Conservation (phyloP, 2,797 vertebrate genomes). For the Bothrops alternatus region DNA sequence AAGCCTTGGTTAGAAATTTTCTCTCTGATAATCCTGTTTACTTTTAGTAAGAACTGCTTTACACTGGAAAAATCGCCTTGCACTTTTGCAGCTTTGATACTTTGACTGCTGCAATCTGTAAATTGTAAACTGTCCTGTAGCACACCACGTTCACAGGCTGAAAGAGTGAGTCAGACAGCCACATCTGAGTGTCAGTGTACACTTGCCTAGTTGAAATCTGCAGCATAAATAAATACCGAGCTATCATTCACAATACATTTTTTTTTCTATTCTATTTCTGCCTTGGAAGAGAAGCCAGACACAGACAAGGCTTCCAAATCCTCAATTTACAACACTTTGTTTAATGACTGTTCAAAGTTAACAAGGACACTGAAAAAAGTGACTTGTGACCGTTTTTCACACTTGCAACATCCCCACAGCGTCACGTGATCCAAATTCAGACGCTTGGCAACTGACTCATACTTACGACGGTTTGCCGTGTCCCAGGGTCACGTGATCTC, state of each 20-base stretch:
- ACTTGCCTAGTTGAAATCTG: background rate
- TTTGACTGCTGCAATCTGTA: background rate
- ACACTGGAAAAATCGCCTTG: background rate
- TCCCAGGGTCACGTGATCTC: too few species aligned
- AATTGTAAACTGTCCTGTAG: background rate
- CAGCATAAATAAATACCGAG: background rate
- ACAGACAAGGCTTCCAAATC: too few species aligned
- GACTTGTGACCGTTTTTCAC: too few species aligned
- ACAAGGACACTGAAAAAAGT: too few species aligned
- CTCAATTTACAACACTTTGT: background rate
- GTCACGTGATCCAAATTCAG: too few species aligned
- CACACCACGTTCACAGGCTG: too few species aligned
- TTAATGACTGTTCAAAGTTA: background rate
- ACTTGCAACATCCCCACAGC: too few species aligned
- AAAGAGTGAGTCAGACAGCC: background rate
- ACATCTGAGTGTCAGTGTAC: background rate
- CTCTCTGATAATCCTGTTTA: background rate
- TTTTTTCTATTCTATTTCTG: too few species aligned
- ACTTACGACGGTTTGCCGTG: too few species aligned
- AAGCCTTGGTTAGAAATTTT: background rate
- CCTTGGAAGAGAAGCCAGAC: too few species aligned
- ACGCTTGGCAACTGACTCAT: too few species aligned
- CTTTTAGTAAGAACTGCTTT: background rate
- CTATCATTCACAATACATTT: background rate
- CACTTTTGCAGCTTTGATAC: background rate